These are phyloP conservation scores for Calliphora vomitoria DNA, from an alignment of 2,888 invertebrate species.

Conservation along the genomic window DNA sequence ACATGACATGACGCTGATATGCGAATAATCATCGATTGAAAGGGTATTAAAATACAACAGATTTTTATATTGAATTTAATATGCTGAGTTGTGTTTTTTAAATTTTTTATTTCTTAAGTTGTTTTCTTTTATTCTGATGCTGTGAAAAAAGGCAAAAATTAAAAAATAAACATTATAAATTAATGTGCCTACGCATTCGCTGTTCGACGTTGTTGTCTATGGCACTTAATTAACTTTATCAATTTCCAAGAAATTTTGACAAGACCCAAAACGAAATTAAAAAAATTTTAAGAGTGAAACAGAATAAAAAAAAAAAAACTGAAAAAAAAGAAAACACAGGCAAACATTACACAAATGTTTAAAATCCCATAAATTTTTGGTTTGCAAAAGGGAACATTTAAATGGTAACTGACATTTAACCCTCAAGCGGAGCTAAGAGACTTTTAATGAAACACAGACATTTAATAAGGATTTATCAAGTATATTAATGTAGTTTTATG, in stretches of 20 bases:
- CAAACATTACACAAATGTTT: conserved; percentile 65
- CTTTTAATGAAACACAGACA: too few species aligned
- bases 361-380: conserved; percentile 67
- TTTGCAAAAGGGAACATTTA: not conserved
- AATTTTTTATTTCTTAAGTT: not conserved
- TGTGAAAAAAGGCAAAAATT: conserved; percentile 19
- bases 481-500: too few species aligned
- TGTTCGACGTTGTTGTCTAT: conserved; percentile 64
- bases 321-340: not conserved
- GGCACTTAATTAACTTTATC: conserved; percentile 74
- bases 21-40: conserved; percentile 71
- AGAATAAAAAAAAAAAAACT: conserved; percentile 1
- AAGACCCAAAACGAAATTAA: conserved; percentile 39
- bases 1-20: conserved; percentile 62
- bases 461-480: too few species aligned
- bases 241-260: conserved; percentile 73
- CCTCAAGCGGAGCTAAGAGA: not conserved
- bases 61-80: conserved; percentile 30
- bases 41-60: conserved; percentile 63
- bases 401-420: conserved; percentile 12
- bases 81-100: not conserved
- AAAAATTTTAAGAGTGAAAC: conserved; percentile 3
- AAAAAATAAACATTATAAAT: conserved; percentile 58
- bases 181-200: conserved; percentile 67
- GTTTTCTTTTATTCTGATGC: not conserved